These are phyloP conservation scores for Micrasema longulum DNA, from an alignment of 1,140 invertebrate species.

Conservation along the genomic window DNA sequence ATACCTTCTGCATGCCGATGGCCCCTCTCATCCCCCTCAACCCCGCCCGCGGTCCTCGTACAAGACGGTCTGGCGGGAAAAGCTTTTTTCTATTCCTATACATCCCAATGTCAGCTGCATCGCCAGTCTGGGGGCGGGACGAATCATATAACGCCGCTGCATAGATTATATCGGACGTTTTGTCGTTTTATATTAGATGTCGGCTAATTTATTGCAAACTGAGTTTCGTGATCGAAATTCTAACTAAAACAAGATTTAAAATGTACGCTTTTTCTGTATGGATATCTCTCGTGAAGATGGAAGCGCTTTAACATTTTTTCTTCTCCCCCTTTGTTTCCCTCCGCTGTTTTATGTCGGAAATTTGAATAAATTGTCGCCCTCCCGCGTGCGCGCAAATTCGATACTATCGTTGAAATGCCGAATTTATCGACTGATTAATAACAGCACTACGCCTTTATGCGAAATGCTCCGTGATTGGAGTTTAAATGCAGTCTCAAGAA, in stretches of 20 bases:
- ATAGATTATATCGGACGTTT: slow-evolving; percentile 55
- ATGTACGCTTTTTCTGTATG: slow-evolving; percentile 44
- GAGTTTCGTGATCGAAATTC: slow-evolving; percentile 55
- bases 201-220: slow-evolving; percentile 56
- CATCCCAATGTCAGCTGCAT: slow-evolving; percentile 30
- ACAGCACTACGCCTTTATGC: slow-evolving; percentile 42
- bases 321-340: slow-evolving; percentile 38
- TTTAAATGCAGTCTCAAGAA: slow-evolving; percentile 37
- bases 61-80: slow-evolving; percentile 40
- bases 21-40: slow-evolving; percentile 18
- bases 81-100: slow-evolving; percentile 45
- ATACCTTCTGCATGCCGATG: slow-evolving; percentile 57
- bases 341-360: slow-evolving; percentile 52
- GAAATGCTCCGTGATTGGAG: slow-evolving; percentile 42
- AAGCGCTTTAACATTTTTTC: slow-evolving; percentile 39
- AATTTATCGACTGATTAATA: slow-evolving; percentile 56
- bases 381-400: slow-evolving; percentile 46
- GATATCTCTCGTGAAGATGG: slow-evolving; percentile 39
- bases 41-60: slow-evolving; percentile 12
- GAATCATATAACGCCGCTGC: slow-evolving; percentile 54
- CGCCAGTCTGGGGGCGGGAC: slow-evolving; percentile 28
- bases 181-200: slow-evolving; percentile 56
- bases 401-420: slow-evolving; percentile 52
- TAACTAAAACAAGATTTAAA: slow-evolving; percentile 51
- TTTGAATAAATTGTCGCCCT: slow-evolving; percentile 55